These are phyloP conservation scores for Sebastes fasciatus DNA, from an alignment of 2,113 vertebrate genomes.

Conservation along the genomic window DNA sequence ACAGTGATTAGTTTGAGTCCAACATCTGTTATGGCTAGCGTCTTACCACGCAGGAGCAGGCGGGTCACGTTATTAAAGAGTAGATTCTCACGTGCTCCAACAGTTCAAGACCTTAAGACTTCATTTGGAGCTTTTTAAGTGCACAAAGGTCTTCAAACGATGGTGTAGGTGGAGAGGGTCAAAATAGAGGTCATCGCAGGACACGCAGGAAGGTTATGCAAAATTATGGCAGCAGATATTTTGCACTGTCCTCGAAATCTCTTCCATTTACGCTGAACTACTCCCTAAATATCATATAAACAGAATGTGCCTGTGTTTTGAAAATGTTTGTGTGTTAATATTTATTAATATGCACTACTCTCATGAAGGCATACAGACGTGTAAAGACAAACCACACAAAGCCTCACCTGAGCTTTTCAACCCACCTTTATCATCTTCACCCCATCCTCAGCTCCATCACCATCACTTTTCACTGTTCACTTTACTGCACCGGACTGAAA, in stretches of 20 bases:
- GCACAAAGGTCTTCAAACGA: constrained; percentile 11
- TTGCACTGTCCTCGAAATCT: not conserved
- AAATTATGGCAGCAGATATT: constrained; percentile 2
- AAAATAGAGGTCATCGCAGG: constrained; percentile 15
- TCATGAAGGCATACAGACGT: not conserved
- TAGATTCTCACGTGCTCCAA: not conserved
- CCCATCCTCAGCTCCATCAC: constrained; percentile 27
- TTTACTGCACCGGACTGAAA: not conserved
- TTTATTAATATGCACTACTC: not conserved
- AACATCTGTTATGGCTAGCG: constrained; percentile 22
- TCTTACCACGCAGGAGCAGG: constrained; percentile 13
- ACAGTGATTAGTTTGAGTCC: constrained; percentile 35
- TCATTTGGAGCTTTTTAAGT: constrained; percentile 17
- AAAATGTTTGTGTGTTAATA: not conserved
- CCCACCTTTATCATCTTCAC: constrained; percentile 13
- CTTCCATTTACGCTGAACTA: not conserved
- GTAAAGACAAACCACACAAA: not conserved
- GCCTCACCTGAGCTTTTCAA: constrained; percentile 3
- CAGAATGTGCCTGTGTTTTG: not conserved
- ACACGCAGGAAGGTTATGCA: constrained; percentile 11
- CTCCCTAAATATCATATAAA: not conserved
- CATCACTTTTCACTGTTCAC: constrained; percentile 22
- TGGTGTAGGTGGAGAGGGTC: constrained; percentile 5
- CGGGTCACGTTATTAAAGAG: not conserved
- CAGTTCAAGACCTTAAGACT: not conserved